Conservation (phyloP, 1,140 invertebrate species). For the Euborellia annulipes region DNA sequence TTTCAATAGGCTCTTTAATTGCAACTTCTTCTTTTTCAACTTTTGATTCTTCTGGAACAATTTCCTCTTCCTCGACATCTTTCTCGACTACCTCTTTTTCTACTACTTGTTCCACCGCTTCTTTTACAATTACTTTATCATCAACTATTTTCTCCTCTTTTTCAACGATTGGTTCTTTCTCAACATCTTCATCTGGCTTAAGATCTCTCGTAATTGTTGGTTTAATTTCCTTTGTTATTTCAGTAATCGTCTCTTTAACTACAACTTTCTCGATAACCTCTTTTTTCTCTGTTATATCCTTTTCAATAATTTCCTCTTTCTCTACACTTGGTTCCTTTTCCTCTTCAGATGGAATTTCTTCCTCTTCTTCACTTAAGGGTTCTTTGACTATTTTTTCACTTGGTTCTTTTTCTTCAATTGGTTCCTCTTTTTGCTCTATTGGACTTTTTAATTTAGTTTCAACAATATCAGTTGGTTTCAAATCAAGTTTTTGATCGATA, state of each 20-base stretch:
- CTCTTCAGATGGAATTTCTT: neutral
- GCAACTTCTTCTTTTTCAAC: constrained; percentile 3
- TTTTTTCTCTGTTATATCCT: constrained; percentile 6
- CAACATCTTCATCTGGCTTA: neutral
- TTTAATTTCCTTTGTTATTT: constrained; percentile 12
- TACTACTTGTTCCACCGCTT: constrained; percentile 9
- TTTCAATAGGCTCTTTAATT: neutral
- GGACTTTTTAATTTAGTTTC: no score
- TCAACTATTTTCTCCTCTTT: constrained; percentile 4
- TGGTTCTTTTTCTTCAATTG: constrained; percentile 14
- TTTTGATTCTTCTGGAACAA: constrained; percentile 4
- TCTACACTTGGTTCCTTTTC: constrained; percentile 8
- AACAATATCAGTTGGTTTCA: no score
- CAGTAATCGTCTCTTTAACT: constrained; percentile 2
- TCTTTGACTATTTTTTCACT: constrained; percentile 10
- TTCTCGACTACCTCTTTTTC: constrained; percentile 3
- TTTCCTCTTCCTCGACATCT: constrained; percentile 5
- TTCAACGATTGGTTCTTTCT: neutral
- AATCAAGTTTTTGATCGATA: no score
- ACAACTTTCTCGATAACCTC: no score
- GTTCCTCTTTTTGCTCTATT: constrained; percentile 27
- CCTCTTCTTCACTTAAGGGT: constrained; percentile 11
- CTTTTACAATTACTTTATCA: constrained; percentile 8
- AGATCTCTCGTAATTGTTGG: constrained; percentile 1
- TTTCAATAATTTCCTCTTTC: constrained; percentile 6